Conservation (phyloP, 1,140 invertebrate species). For the Diabrotica undecimpunctata region DNA sequence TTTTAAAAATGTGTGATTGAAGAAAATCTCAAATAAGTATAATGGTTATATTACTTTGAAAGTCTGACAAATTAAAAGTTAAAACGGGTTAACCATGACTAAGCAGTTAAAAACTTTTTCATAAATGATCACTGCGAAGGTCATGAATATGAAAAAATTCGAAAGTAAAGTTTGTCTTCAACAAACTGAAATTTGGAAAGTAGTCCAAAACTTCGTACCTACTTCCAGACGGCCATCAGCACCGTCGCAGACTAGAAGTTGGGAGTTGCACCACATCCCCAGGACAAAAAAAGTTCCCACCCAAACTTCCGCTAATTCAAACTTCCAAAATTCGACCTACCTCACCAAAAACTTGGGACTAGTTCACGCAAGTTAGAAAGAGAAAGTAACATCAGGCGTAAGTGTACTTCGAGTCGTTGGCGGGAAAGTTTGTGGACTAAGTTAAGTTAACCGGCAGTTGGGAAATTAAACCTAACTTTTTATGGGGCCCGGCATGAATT, state of each 20-base stretch:
- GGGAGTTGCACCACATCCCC: constrained; percentile 5
- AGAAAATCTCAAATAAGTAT: no score
- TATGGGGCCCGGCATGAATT: constrained; percentile 43
- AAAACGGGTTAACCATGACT: neutral
- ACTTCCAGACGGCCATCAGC: constrained; percentile 3
- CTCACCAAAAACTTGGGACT: constrained; percentile 38
- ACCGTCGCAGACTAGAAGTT: constrained; percentile 1
- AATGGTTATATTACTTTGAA: no score
- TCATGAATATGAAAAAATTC: neutral
- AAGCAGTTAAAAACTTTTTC: neutral
- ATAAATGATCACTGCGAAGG: neutral
- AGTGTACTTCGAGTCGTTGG: constrained; percentile 43
- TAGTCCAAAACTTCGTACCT: neutral
- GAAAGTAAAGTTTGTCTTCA: neutral
- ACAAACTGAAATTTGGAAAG: constrained; percentile 2
- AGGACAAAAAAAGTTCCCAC: constrained; percentile 10
- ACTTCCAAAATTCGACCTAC: constrained; percentile 41
- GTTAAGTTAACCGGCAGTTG: constrained; percentile 34
- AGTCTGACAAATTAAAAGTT: no score
- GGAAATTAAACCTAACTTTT: constrained; percentile 46
- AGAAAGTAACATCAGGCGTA: constrained; percentile 46
- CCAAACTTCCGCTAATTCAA: constrained; percentile 41
- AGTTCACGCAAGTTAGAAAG: constrained; percentile 45
- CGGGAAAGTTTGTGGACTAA: constrained; percentile 42
- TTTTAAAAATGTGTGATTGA: no score